These are phyloP conservation scores for Nasonovia ribisnigri DNA, from an alignment of 2,888 invertebrate species.

Conservation along the genomic window DNA sequence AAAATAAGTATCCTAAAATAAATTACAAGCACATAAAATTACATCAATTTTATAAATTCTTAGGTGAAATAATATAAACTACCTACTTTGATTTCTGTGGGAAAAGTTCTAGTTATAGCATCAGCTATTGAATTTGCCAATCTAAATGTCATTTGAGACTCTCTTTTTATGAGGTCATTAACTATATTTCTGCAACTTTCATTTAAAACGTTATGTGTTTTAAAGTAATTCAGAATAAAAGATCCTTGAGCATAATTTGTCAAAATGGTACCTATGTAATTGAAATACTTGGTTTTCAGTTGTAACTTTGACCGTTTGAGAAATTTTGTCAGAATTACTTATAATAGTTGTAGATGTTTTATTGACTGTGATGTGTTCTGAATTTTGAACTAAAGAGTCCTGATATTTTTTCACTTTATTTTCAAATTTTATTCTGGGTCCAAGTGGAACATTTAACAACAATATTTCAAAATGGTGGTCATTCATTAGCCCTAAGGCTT, in stretches of 20 bases:
- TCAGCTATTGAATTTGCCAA: background rate
- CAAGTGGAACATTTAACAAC: background rate
- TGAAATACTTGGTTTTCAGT: background rate
- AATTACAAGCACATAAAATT: background rate
- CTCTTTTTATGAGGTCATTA: background rate
- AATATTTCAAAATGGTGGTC: background rate
- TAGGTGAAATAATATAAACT: background rate
- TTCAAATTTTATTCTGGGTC: background rate
- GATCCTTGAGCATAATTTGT: background rate
- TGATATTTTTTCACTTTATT: background rate
- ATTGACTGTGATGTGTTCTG: background rate
- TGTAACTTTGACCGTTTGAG: background rate
- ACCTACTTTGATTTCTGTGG: background rate
- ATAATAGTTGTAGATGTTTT: background rate
- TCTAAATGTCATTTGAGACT: background rate
- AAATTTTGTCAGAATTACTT: background rate
- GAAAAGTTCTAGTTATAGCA: background rate
- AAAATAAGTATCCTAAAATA: conserved; percentile 17
- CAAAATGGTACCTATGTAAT: background rate
- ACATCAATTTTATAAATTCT: background rate
- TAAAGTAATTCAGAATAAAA: background rate
- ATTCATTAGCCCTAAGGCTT: background rate
- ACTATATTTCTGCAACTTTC: conserved; percentile 10
- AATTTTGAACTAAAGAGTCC: background rate
- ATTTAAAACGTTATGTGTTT: background rate